These are phyloP conservation scores for Galerucella nymphaeae DNA, from an alignment of 2,888 invertebrate genomes.

Conservation along the genomic window DNA sequence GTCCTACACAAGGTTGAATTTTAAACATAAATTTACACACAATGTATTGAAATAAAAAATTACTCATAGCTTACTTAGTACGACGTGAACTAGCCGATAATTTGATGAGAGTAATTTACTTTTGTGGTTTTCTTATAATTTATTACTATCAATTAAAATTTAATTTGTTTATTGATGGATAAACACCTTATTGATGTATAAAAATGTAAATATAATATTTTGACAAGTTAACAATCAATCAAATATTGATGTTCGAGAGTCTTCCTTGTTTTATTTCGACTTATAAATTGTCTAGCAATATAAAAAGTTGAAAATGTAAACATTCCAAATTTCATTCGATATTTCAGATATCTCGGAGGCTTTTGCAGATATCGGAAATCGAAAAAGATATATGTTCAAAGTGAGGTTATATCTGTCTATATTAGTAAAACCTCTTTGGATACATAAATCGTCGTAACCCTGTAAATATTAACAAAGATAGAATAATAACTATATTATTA, in stretches of 20 bases:
- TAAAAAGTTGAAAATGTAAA: too few species aligned
- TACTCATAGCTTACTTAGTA: background rate
- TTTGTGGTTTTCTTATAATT: constrained; percentile 7
- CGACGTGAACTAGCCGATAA: constrained; percentile 9
- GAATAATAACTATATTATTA: constrained; percentile 4
- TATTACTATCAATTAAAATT: constrained; percentile 1
- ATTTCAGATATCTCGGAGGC: too few species aligned
- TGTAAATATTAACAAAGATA: background rate
- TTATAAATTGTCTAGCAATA: too few species aligned
- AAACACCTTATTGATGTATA: background rate
- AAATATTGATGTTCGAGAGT: background rate
- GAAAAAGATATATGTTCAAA: too few species aligned
- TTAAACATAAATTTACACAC: constrained; percentile 6
- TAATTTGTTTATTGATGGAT: background rate
- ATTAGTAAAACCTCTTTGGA: too few species aligned
- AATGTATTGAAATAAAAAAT: background rate
- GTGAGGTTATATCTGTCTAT: too few species aligned
- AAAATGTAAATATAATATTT: background rate
- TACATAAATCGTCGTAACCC: background rate
- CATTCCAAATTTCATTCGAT: too few species aligned
- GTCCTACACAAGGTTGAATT: constrained; percentile 14
- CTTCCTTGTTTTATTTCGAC: background rate
- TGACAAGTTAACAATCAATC: background rate
- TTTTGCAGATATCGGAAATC: too few species aligned
- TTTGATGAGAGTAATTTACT: constrained; percentile 1